Percentiles rank a stretch among this genome's conserved stretches.
phyloP scores from a whole-genome alignment of 2,888 invertebrate genomes.

The Drosophila silvestris region DNA sequence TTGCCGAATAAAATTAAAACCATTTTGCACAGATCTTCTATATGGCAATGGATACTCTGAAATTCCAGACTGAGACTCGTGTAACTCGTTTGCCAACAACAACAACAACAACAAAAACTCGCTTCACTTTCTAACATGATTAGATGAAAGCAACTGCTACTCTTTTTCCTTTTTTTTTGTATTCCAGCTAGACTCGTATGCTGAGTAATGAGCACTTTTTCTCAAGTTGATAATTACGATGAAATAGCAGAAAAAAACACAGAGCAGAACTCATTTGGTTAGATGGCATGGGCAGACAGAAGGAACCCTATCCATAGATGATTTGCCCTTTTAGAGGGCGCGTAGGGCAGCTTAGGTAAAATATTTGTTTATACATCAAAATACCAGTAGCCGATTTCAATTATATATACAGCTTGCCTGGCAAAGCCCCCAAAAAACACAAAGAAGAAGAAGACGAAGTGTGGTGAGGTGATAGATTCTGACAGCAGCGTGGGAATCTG shows the following conservation, averaged over 20 bases:
- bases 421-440: conserved; percentile 23
- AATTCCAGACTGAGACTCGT: conserved; percentile 29
- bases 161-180: conserved; percentile 17
- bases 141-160: conserved; percentile 44
- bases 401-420: conserved; percentile 44
- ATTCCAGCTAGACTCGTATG: conserved; percentile 10
- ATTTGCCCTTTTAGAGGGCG: conserved; percentile 51
- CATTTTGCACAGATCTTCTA: conserved; percentile 18
- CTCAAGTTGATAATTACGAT: conserved; percentile 78
- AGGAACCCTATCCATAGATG: conserved; percentile 43
- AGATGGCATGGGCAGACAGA: conserved; percentile 24
- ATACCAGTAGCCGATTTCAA: conserved; percentile 78
- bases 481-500: conserved; percentile 69
- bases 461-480: conserved; percentile 58
- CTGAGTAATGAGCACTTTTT: conserved; percentile 70
- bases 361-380: conserved; percentile 75
- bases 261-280: conserved; percentile 67
- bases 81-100: conserved; percentile 53
- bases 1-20: conserved; percentile 25
- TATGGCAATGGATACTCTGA: conserved; percentile 13
- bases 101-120: conserved; percentile 22
- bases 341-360: conserved; percentile 65
- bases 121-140: conserved; percentile 73
- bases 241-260: conserved; percentile 59
- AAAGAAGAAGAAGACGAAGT: conserved; percentile 6